Base-by-base conservation (phyloP, 1,140 invertebrate genomes). In the Lepidotrigona ventralis region DNA sequence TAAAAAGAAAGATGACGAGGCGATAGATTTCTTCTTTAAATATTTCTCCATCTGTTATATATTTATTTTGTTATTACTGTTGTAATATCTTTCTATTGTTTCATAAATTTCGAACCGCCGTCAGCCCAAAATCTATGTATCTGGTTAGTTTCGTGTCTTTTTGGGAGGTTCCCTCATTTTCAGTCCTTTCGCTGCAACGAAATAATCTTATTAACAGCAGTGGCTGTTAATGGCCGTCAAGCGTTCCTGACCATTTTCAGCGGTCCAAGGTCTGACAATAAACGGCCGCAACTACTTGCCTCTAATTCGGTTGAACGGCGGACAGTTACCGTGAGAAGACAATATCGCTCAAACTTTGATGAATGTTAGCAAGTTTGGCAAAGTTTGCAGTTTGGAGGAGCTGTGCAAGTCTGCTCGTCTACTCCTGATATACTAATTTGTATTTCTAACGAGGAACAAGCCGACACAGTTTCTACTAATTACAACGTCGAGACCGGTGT, bases 231-330 rank as follows among this genome's bases (percentile, higher is more conserved):
- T 51, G 68, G 29, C 21, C 15, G 11, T 63, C n/a, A 60, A 60
- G 39, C 53, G n/a, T 56, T 69, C 17, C 53, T 29, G 39, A 11
- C n/a, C 39, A 39, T 26, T 63, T 63, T 68, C 64, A 58, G 66
- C 12, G 46, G 54, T 19, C 46, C 72, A 29, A 56, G 80, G 66
- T 33, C 46, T 63, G 81, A 78, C 74, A 53, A 77, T 83, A 78
- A 82, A 83, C 66, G 81, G 74, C 39, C 56, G 46, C 66, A 78
- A 83, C 74, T 83, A 83, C 81, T 83, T 78, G 81, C 21, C 74
- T 83, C 26, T 70, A 83, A 83, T 78, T 83, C 66, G 39, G 70
- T 83, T 33, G 54, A 78, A 54, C 72, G 23, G 14, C 72, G 80
- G 60, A 78, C 81, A 83, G 74, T 83, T 83, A 83, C 81, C 74